Conservation (phyloP, 2,113 vertebrate genomes). For the Quiscalus mexicanus region DNA sequence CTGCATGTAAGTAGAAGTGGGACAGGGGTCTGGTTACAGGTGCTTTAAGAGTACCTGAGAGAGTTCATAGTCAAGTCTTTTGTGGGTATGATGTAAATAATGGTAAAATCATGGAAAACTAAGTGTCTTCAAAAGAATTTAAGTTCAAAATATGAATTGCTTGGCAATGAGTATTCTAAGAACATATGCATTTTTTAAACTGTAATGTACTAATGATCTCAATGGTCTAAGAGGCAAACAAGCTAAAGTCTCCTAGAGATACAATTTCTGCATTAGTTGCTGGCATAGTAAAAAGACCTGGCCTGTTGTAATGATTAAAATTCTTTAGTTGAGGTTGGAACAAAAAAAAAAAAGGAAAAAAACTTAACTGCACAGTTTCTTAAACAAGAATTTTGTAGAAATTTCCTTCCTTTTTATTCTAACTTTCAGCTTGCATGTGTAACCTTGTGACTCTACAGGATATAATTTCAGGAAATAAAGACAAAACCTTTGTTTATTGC, state of each 20-base stretch:
- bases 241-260: neutral
- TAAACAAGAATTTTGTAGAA: neutral
- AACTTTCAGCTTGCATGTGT: neutral
- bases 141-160: neutral
- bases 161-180: neutral
- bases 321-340: neutral
- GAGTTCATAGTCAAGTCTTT: neutral
- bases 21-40: neutral
- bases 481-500: neutral
- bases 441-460: neutral
- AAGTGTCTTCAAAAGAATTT: neutral
- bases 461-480: neutral
- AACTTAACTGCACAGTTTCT: fast-evolving
- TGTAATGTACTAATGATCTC: neutral
- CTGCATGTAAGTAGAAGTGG: neutral
- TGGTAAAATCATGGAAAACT: neutral
- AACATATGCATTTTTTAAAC: neutral
- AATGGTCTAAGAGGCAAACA: neutral
- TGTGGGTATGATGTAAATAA: neutral
- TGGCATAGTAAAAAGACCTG: neutral
- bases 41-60: neutral
- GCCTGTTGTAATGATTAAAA: neutral
- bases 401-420: neutral
- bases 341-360: neutral
- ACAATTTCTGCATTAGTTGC: neutral